A percentile compares a stretch with the other conserved stretches of the same genome.
Evolutionary conservation across 2,888 invertebrate genomes (phyloP).

Genomic region (Lacanobia oleracea): DNA sequence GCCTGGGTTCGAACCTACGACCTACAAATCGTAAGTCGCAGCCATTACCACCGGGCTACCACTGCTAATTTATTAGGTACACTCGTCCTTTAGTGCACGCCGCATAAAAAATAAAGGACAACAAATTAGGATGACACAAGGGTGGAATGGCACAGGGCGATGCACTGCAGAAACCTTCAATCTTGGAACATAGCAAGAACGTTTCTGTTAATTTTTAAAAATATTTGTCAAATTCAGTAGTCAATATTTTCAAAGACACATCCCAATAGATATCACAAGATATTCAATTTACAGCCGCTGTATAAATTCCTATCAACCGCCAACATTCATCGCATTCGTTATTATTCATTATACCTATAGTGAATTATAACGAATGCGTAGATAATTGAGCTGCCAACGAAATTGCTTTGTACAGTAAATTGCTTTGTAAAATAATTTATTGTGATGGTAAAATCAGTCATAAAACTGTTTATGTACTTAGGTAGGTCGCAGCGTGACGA

Average conservation of each 20-base stretch:
- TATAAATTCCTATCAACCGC: constrained; percentile 16
- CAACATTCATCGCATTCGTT: background rate
- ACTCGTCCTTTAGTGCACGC: background rate
- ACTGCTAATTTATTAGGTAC: too few species aligned
- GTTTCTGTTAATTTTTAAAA: background rate
- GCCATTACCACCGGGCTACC: too few species aligned
- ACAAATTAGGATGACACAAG: too few species aligned
- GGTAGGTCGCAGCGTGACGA: background rate
- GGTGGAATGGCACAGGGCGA: too few species aligned
- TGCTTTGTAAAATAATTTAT: constrained; percentile 24
- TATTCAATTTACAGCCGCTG: constrained; percentile 6
- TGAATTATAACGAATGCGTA: background rate
- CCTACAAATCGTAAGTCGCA: too few species aligned
- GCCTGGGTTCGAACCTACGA: too few species aligned
- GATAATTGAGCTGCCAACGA: background rate
- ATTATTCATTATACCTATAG: too few species aligned
- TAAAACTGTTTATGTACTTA: constrained; percentile 18
- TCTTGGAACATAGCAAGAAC: background rate
- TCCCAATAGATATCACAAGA: background rate
- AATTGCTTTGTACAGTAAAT: constrained; percentile 1
- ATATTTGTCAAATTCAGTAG: background rate
- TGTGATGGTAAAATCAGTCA: constrained; percentile 16
- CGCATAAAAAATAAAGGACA: too few species aligned
- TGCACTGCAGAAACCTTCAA: background rate
- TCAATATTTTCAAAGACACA: background rate